Evolutionary conservation across 2,888 invertebrate genomes (phyloP).

Genomic region (Eretmocerus hayati): DNA sequence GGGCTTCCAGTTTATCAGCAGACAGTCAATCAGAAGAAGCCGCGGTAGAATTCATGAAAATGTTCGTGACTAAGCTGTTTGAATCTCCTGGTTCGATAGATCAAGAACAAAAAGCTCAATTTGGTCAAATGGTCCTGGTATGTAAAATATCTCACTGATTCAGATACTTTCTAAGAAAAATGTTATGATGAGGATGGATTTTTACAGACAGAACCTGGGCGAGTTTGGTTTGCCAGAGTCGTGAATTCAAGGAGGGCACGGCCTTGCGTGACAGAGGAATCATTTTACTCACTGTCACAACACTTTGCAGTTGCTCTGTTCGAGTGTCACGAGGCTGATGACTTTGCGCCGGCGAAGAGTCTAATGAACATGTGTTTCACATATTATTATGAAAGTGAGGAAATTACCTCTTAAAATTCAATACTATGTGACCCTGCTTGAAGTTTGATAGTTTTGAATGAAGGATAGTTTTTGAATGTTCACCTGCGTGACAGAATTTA

Average conservation of each 20-base stretch:
- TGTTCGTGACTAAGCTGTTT: slow-evolving; percentile 59
- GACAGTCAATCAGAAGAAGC: slow-evolving; percentile 56
- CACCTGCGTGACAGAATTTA: no score
- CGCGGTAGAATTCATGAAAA: slow-evolving; percentile 60
- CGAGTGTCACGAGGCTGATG: slow-evolving; percentile 65
- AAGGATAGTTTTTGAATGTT: no score
- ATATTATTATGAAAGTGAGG: slow-evolving; percentile 65
- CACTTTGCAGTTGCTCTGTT: slow-evolving; percentile 65
- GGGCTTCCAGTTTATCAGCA: slow-evolving; percentile 57
- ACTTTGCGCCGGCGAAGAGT: slow-evolving; percentile 63
- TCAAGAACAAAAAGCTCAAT: slow-evolving; percentile 60
- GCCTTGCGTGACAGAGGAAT: slow-evolving; percentile 57
- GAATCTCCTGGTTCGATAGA: slow-evolving; percentile 53
- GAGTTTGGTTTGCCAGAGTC: slow-evolving; percentile 64
- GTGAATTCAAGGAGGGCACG: slow-evolving; percentile 60
- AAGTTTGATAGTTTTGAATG: no score
- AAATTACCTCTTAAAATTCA: no score
- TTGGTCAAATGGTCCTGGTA: slow-evolving; percentile 58
- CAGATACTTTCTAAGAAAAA: no score
- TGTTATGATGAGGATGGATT: background rate
- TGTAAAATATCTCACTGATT: no score
- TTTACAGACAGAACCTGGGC: slow-evolving; percentile 53
- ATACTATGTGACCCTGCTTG: no score
- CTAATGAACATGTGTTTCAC: slow-evolving; percentile 73
- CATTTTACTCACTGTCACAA: slow-evolving; percentile 64